Conservation (phyloP, 1,140 invertebrate genomes). For the Cotesia vestalis region DNA sequence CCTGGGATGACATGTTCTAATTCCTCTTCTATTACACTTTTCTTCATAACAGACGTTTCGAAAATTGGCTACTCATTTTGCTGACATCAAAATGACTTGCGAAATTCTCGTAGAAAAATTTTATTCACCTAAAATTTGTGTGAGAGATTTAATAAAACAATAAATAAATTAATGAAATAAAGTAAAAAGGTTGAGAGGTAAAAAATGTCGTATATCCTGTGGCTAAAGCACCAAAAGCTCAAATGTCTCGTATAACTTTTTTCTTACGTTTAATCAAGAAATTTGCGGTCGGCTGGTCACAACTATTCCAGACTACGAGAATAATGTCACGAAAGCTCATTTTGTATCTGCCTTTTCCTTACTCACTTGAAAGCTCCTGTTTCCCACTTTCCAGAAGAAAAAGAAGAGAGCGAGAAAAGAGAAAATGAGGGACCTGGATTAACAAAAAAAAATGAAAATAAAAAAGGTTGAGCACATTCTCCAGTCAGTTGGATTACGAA, state of each 20-base stretch:
- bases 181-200: constrained; percentile 4
- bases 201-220: too few species aligned
- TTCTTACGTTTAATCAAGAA: constrained; percentile 62
- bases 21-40: constrained; percentile 15
- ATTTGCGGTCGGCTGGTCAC: constrained; percentile 56
- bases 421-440: too few species aligned
- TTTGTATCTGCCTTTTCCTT: constrained; percentile 30
- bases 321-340: constrained; percentile 29
- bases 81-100: constrained; percentile 2
- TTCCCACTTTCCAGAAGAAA: not conserved
- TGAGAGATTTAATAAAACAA: not conserved
- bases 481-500: constrained; percentile 27
- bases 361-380: not conserved
- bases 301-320: constrained; percentile 49
- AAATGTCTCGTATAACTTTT: constrained; percentile 33
- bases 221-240: constrained; percentile 16
- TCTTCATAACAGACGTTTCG: not conserved
- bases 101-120: constrained; percentile 11
- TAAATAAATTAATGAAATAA: too few species aligned
- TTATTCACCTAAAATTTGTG: not conserved
- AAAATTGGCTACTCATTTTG: not conserved
- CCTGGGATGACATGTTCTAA: constrained; percentile 38
- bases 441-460: constrained; percentile 6
- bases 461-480: not conserved
- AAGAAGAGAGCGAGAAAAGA: not conserved